phyloP scores from a whole-genome alignment of 2,888 invertebrate genomes.

The Rhogogaster chlorosoma region DNA sequence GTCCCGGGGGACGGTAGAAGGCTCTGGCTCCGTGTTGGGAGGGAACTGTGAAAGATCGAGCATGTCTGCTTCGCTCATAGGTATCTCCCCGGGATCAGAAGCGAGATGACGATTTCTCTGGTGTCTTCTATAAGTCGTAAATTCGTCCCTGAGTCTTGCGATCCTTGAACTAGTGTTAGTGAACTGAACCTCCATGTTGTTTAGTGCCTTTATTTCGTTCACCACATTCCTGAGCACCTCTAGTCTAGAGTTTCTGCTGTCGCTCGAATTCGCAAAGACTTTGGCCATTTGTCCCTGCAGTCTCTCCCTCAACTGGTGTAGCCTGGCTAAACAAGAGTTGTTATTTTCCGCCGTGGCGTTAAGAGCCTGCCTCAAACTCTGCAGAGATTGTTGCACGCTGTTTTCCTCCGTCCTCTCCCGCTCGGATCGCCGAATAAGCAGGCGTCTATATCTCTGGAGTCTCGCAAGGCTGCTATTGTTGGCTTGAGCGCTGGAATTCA shows the following conservation, averaged over 20 bases:
- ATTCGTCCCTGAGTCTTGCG: constrained; percentile 57
- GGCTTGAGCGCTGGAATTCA: constrained; percentile 59
- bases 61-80: neutral
- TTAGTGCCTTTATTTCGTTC: constrained; percentile 61
- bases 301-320: constrained; percentile 60
- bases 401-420: constrained; percentile 53
- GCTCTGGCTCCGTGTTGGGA: neutral
- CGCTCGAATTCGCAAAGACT: constrained; percentile 55
- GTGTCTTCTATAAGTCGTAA: constrained; percentile 55
- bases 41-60: neutral
- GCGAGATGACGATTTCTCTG: constrained; percentile 53
- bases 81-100: constrained; percentile 22
- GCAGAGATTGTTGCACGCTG: constrained; percentile 54
- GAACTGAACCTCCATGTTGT: constrained; percentile 61
- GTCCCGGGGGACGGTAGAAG: neutral
- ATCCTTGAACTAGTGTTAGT: constrained; percentile 61
- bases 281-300: constrained; percentile 56
- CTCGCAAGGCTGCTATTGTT: constrained; percentile 59
- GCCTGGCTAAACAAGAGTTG: constrained; percentile 58
- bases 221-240: constrained; percentile 57
- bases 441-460: constrained; percentile 58
- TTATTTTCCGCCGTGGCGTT: constrained; percentile 60
- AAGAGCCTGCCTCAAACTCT: constrained; percentile 58
- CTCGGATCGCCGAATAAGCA: constrained; percentile 56
- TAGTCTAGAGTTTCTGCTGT: constrained; percentile 54